phyloP scores from a whole-genome alignment of 2,797 vertebrate genomes.

The Acanthopagrus latus region DNA sequence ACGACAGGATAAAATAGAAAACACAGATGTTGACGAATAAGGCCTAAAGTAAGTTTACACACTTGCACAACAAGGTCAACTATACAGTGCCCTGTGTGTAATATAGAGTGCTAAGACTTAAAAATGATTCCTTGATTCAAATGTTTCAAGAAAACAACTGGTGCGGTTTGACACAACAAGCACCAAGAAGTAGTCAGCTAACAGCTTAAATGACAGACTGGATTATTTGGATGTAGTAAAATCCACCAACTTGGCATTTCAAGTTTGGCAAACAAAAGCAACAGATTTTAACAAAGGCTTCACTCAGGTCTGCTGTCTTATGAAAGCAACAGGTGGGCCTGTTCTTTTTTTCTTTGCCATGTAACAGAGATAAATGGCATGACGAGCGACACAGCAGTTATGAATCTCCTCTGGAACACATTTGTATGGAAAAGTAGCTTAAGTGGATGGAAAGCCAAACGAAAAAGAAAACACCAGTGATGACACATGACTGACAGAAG shows the following conservation, averaged over 20 bases:
- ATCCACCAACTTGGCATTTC: slow-evolving; percentile 1
- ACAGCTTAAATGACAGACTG: not conserved
- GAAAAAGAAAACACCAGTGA: slow-evolving; percentile 58
- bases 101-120: not conserved
- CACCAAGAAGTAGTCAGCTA: not conserved
- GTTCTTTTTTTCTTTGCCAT: slow-evolving; percentile 17
- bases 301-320: slow-evolving; percentile 14
- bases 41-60: not conserved
- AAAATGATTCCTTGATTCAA: slow-evolving; percentile 1
- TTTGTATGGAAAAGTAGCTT: slow-evolving; percentile 84
- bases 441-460: slow-evolving; percentile 64
- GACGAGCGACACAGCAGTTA: slow-evolving; percentile 48
- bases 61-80: not conserved
- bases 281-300: slow-evolving; percentile 7
- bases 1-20: slow-evolving; percentile 1
- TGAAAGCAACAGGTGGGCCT: slow-evolving; percentile 31
- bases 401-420: slow-evolving; percentile 69
- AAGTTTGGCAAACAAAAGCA: slow-evolving; percentile 33
- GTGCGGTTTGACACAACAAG: slow-evolving; percentile 10
- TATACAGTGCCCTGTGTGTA: not conserved
- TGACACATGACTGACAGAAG: slow-evolving; percentile 58
- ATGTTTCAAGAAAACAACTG: not conserved
- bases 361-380: slow-evolving; percentile 58
- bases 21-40: not conserved
- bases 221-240: slow-evolving; percentile 6